Evolutionary conservation across 1,140 invertebrate species (phyloP).

Genomic region (Eueides isabella): DNA sequence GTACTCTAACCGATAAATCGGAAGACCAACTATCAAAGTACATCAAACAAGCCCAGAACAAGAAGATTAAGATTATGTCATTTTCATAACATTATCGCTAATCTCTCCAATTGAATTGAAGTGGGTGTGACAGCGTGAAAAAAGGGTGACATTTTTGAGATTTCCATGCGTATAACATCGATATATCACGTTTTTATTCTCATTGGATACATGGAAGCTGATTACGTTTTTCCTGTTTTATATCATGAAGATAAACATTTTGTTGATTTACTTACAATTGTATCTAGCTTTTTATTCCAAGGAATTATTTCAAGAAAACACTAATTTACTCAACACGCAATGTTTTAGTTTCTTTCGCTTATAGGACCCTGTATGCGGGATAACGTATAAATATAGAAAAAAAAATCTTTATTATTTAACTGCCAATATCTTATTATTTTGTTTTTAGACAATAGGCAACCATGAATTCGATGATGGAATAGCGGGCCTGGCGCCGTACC

Average conservation of each 20-base stretch:
- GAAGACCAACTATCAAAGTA: neutral
- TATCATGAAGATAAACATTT: neutral
- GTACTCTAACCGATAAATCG: neutral
- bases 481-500: conserved; percentile 88
- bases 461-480: conserved; percentile 94
- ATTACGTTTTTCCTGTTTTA: too few species aligned
- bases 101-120: neutral
- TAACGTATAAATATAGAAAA: too few species aligned
- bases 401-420: too few species aligned
- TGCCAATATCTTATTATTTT: neutral
- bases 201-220: too few species aligned
- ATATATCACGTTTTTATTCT: neutral
- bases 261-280: too few species aligned
- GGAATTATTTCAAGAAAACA: too few species aligned
- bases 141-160: neutral
- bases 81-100: neutral
- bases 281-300: too few species aligned
- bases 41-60: neutral
- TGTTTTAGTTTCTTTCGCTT: too few species aligned
- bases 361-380: too few species aligned
- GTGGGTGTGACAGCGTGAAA: neutral
- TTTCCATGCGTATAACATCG: neutral
- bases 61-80: neutral
- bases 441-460: conserved; percentile 90
- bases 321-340: too few species aligned